Percentiles rank a stretch among this genome's conserved stretches.
Conservation (phyloP, 2,113 vertebrate species). For the Symphodus melops region DNA sequence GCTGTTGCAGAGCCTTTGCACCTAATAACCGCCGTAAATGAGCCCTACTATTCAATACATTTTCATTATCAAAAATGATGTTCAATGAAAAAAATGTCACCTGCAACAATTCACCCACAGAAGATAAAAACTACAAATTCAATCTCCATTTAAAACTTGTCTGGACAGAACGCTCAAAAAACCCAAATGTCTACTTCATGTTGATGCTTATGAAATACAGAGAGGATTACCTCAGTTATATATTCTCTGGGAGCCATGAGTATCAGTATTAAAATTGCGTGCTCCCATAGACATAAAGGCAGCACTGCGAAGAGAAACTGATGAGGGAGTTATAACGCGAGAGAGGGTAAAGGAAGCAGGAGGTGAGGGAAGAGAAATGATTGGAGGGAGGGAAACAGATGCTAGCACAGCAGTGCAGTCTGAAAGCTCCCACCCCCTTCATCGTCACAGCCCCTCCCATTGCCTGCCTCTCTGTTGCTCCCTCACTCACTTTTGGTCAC, state of each 20-base stretch:
- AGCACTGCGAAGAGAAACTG: slow-evolving; percentile 20
- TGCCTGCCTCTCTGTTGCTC: slow-evolving; percentile 36
- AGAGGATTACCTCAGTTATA: background rate
- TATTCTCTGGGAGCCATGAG: background rate
- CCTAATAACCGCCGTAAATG: no score
- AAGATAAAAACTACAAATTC: no score
- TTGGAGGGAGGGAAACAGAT: slow-evolving; percentile 64
- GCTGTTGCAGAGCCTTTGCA: no score
- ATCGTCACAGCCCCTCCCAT: slow-evolving; percentile 46
- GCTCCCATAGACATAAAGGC: background rate
- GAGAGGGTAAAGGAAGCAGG: slow-evolving; percentile 5
- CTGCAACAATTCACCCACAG: no score
- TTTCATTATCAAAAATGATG: no score
- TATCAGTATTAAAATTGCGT: background rate
- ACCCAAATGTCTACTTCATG: background rate
- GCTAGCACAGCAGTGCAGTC: slow-evolving; percentile 35
- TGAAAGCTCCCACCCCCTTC: slow-evolving; percentile 42
- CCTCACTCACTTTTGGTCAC: slow-evolving; percentile 48
- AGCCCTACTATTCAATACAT: no score
- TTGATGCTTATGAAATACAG: no score
- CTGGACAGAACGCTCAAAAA: background rate
- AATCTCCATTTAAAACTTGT: no score
- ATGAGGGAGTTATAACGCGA: slow-evolving; percentile 9
- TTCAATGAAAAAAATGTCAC: no score
- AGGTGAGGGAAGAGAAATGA: slow-evolving; percentile 14